These are phyloP conservation scores for Coenonympha glycerion DNA, from an alignment of 2,888 invertebrate species.

Conservation along the genomic window DNA sequence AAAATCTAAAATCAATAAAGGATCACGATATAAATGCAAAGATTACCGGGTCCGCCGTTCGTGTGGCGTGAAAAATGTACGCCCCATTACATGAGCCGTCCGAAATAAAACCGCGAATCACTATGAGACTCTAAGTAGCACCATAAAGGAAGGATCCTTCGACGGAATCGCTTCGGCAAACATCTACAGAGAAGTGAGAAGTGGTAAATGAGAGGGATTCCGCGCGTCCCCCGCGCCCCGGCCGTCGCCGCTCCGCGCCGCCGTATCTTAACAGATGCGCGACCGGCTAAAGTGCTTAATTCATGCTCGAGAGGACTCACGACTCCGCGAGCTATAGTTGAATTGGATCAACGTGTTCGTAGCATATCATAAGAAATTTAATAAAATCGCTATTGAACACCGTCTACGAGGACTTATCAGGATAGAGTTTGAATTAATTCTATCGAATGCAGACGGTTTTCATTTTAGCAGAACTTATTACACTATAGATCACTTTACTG, in stretches of 20 bases:
- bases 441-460: conserved; percentile 11
- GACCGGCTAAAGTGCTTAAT: conserved; percentile 53
- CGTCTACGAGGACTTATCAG: conserved; percentile 14
- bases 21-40: conserved; percentile 75
- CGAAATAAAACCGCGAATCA: conserved; percentile 76
- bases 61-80: conserved; percentile 72
- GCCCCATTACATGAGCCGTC: conserved; percentile 68
- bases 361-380: conserved; percentile 12
- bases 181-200: conserved; percentile 72
- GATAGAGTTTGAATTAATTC: conserved; percentile 15
- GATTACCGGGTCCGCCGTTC: conserved; percentile 69
- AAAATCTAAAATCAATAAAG: conserved; percentile 77
- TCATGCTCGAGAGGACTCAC: conserved; percentile 42
- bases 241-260: conserved; percentile 42
- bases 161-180: conserved; percentile 73
- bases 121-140: conserved; percentile 70
- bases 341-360: conserved; percentile 25
- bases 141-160: conserved; percentile 71
- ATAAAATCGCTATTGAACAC: conserved; percentile 14
- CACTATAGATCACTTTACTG: conserved; percentile 13
- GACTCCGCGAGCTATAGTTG: conserved; percentile 46
- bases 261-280: conserved; percentile 58
- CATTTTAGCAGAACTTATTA: conserved; percentile 9
- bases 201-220: conserved; percentile 77
- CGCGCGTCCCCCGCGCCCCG: conserved; percentile 40